phyloP scores from a whole-genome alignment of 1,140 invertebrate species.

The Teleogryllus occipitalis region DNA sequence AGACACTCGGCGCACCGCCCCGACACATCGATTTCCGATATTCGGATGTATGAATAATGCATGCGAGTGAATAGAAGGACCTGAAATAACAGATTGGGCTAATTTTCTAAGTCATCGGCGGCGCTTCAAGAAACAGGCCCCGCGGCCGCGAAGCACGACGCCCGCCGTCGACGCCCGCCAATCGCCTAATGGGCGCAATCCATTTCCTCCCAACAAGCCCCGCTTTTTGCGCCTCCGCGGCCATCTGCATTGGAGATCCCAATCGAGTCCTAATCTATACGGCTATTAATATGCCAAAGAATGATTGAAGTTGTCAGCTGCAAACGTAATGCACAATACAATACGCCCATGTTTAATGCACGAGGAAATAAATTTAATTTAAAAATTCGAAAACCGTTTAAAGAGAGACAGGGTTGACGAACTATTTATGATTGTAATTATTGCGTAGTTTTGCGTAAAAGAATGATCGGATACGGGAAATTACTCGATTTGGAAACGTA shows the following conservation, averaged over 20 bases:
- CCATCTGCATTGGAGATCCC: background rate
- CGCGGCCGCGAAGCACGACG: too few relatives aligned
- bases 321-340: background rate
- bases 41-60: background rate
- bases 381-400: background rate
- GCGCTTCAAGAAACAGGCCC: background rate
- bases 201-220: background rate
- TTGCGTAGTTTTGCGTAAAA: too few relatives aligned
- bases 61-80: background rate
- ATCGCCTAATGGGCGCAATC: background rate
- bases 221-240: background rate
- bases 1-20: background rate
- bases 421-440: background rate
- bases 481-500: too few relatives aligned
- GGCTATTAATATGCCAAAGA: background rate
- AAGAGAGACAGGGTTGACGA: background rate
- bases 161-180: background rate
- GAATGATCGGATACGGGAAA: too few relatives aligned
- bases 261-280: background rate
- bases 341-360: background rate
- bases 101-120: slow-evolving; percentile 1
- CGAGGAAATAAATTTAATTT: background rate
- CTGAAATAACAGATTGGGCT: background rate
- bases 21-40: background rate
- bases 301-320: background rate